Evolutionary conservation across 2,797 vertebrate genomes (phyloP), one percentile per base, ranked within the genome.

Genomic region (Simalia tracyae): DNA sequence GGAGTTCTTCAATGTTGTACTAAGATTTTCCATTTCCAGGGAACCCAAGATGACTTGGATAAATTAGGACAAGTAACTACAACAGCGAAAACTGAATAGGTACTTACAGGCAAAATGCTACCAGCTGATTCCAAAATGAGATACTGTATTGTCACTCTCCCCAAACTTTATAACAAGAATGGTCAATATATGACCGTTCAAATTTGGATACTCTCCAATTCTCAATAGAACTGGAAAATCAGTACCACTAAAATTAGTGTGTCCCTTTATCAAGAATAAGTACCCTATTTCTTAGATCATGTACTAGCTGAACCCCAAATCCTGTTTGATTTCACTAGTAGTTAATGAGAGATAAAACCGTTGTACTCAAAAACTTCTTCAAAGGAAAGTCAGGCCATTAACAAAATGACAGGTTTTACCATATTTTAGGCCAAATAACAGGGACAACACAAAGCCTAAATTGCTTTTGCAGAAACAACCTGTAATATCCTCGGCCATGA

Each of bases 371-470:
- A 90, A 57, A 56, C 50, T 11, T 28, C n/a, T 88, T 90, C 59
- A 92, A 88, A 87, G 66, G 66, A 89, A 93, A 87, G 87, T 81
- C 50, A 89, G 22, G 22, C 19, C 59, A 87, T 89, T 64, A 59
- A 91, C 94, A 92, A 97, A 97, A 97, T 96, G 91, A 96, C 50
- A 97, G 95, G 93, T 90, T 95, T 63, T 76, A 92, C 89, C 93
- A 92, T 5, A 91, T 1, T 60, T 92, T 24, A 72, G n/a, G 96
- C 84, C 92, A 92, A 93, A 88, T 9, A 59, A 96, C 66, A 95
- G 81, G 59, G 61, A 68, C 91, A 91, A 22, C 56, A 88, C 93
- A 96, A 95, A 95, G 90, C 91, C 94, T 91, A 76, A 95, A 92
- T 92, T 93, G 89, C 94, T 93, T 95, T 92, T 92, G 95, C 92